Evolutionary conservation across 2,113 vertebrate species (phyloP).

Genomic region (Glaucomys volans): DNA sequence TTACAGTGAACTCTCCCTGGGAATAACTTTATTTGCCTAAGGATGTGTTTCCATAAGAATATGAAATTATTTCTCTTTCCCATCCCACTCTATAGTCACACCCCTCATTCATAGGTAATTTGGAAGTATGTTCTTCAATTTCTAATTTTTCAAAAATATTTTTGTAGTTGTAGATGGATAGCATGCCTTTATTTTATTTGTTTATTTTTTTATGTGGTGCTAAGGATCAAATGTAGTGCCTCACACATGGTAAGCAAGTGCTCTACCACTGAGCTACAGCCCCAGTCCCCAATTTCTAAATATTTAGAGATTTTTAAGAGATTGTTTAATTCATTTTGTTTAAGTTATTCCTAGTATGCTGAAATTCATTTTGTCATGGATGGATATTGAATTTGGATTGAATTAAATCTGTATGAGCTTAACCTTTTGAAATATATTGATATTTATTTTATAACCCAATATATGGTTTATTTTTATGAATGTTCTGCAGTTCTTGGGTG

Average conservation of each 20-base stretch:
- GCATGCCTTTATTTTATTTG: too few relatives aligned
- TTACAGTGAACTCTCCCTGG: not conserved
- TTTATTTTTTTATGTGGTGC: too few relatives aligned
- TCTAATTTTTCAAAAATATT: not conserved
- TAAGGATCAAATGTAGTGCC: too few relatives aligned
- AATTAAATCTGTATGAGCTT: conserved; percentile 47
- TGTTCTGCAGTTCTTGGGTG: not conserved
- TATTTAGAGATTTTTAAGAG: not conserved
- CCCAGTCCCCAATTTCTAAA: not conserved
- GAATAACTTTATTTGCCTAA: not conserved
- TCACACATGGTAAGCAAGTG: too few relatives aligned
- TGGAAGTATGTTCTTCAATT: conserved; percentile 50
- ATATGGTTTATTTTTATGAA: conserved; percentile 4
- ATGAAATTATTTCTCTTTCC: not conserved
- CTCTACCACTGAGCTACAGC: not conserved
- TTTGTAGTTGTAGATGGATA: too few relatives aligned
- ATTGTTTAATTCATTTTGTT: conserved; percentile 45
- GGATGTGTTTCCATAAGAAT: not conserved
- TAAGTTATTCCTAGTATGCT: conserved; percentile 5
- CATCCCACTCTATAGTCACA: not conserved
- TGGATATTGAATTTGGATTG: conserved; percentile 24
- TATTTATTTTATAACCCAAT: conserved; percentile 17
- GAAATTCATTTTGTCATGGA: conserved; percentile 23
- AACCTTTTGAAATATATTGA: conserved; percentile 35
- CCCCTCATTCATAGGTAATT: not conserved